phyloP scores from a whole-genome alignment of 2,113 vertebrate genomes.

The Ciconia boyciana region DNA sequence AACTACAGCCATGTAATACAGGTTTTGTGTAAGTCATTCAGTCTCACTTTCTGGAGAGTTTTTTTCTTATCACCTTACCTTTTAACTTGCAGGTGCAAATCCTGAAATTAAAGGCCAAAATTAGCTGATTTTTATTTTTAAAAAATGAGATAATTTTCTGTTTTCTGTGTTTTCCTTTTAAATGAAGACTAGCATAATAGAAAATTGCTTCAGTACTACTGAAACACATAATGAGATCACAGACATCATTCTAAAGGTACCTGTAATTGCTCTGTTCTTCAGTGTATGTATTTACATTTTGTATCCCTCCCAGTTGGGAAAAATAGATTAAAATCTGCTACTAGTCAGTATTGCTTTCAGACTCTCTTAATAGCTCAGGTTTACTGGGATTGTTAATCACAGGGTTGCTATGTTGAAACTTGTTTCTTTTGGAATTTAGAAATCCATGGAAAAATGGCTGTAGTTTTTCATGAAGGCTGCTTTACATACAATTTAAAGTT shows the following conservation, averaged over 20 bases:
- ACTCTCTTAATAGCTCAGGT: neutral
- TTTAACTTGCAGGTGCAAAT: neutral
- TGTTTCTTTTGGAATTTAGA: slow-evolving; percentile 27
- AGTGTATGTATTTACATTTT: slow-evolving; percentile 1
- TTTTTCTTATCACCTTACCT: neutral
- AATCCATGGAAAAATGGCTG: slow-evolving; percentile 18
- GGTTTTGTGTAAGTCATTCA: neutral
- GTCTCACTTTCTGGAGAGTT: fast-evolving
- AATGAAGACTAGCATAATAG: neutral
- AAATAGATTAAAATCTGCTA: slow-evolving; percentile 41
- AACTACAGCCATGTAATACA: neutral
- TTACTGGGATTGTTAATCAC: neutral
- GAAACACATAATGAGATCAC: neutral
- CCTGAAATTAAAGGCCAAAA: neutral
- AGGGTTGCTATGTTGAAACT: neutral
- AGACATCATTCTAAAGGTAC: neutral
- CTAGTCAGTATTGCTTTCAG: slow-evolving; percentile 22
- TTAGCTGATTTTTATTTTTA: neutral
- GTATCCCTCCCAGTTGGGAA: slow-evolving; percentile 2
- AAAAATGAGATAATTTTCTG: neutral
- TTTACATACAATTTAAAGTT: neutral
- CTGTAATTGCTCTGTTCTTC: neutral
- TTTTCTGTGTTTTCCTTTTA: neutral
- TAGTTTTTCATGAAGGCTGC: neutral
- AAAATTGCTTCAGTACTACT: neutral